Evolutionary conservation across 2,797 vertebrate species (phyloP), one percentile per base, ranked within the genome.

Genomic region (Ceryle rudis): DNA sequence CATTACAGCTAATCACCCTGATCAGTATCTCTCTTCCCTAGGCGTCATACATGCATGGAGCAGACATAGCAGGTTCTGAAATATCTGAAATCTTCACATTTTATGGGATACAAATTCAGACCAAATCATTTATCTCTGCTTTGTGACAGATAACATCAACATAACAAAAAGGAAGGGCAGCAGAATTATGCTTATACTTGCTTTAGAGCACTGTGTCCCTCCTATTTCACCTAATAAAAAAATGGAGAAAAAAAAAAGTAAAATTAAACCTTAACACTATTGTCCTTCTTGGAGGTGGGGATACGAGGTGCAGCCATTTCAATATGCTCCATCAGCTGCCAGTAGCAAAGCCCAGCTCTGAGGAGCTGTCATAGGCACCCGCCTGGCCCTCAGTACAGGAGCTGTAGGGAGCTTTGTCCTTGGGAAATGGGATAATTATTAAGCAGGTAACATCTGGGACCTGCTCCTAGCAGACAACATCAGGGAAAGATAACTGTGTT

Each of bases 351-450:
- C 2, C 0, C 33, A 51, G 47, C 64, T 89, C 71, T 2, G 2
- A 82, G 74, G 57, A 54, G 51, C 93, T 37, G 4, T 80, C 71
- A 70, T 57, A 75, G 93, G 87, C 81, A 79, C 88, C 86, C 10
- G 0, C 54, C 74, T 4, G 0, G 86, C 74, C 89, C 71, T 90
- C 51, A 0, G 82, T 52, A 75, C 64, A 54, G 77, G 90, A 97
- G 60, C 93, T 91, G 88, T 52, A 1, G 92, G 94, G 86, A 95
- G 88, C 75, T 93, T 95, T 95, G 93, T 96, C 91, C 93, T 97
- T 95, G 91, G 89, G 77, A 96, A 94, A 75, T 3, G 9, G 55
- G 78, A 41, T 92, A 80, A 95, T 96, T 80, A 92, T 95, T 91
- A 95, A 95, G 57, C 55, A 93, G 61, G 33, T 79, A 93, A 92